Base-by-base conservation (phyloP, 2,888 invertebrate species). In the Hyalella azteca region DNA sequence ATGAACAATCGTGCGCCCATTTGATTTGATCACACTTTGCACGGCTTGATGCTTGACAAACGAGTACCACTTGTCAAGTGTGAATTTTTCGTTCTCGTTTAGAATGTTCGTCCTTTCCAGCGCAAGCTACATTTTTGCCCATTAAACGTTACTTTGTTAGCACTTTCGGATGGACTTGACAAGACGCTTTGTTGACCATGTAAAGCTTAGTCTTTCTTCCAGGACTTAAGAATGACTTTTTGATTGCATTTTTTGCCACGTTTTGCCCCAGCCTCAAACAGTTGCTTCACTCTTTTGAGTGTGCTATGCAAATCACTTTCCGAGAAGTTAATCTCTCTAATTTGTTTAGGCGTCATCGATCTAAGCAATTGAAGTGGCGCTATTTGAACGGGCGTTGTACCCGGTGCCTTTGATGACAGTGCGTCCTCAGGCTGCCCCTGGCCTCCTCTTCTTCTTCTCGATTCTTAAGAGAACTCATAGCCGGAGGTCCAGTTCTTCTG, bases 321-420 rank as follows among this genome's bases (percentile, higher is more conserved):
- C 66, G 36, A 66, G 66, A 66, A 36, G 15, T 66, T 66, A 32
- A 66, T 66, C 36, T 32, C 66, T 29, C 66, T 66, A 66, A 66
- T 66, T 66, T 66, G 66, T 66, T 66, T 66, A 66, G 39, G 66
- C 32, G 66, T 15, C 66, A 66, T 66, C 66, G 66, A 66, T 66
- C 66, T 66, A 36, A 29, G 13, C 36, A 39, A 13, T 66, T 66
- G 66, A 66, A 36, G 66, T 13, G 39, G 19, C 66, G 66, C 66
- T 66, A 29, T 66, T 66, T 66, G 66, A 11, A 36, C 66, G 7
- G 19, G 66, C 36, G 3, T 66, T n/a, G 36, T 29, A 11, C 36
- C 36, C 29, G 39, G 9, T 1, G 5, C 13, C 36, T 15, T 7
- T n/a, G 66, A 59, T 32, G 66, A 66, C 36, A 45, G 11, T 45